Percentiles rank a stretch among this genome's conserved stretches.
Evolutionary conservation across 2,888 invertebrate species (phyloP).

Genomic region (Rugalucina vietnamica): DNA sequence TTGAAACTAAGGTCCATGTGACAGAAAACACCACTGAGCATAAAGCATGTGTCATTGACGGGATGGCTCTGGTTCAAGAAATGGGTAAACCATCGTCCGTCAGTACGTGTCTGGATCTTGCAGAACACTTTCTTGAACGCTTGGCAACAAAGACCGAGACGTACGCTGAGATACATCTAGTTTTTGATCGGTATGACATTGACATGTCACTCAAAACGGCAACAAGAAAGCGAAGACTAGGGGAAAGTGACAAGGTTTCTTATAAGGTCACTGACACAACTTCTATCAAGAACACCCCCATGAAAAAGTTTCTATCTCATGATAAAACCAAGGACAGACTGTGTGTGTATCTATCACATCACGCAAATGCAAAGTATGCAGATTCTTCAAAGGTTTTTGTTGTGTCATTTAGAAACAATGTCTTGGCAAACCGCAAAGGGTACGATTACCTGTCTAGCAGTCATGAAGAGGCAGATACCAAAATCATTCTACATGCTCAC

Average conservation of each 20-base stretch:
- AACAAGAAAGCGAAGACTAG: neutral
- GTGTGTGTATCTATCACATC: neutral
- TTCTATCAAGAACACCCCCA: slow-evolving; percentile 4
- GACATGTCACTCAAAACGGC: slow-evolving; percentile 19
- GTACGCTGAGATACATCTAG: slow-evolving; percentile 19
- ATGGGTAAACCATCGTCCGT: slow-evolving; percentile 9
- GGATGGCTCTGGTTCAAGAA: slow-evolving; percentile 21
- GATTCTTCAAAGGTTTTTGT: neutral
- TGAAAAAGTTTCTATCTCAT: slow-evolving; percentile 21
- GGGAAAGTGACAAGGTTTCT: neutral
- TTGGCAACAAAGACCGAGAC: neutral
- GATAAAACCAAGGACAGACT: slow-evolving; percentile 24
- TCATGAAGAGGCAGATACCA: neutral
- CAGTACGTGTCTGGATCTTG: slow-evolving; percentile 9
- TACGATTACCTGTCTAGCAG: too few species aligned
- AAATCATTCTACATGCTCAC: neutral
- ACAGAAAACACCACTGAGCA: neutral
- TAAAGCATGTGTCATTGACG: slow-evolving; percentile 15
- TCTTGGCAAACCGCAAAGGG: neutral
- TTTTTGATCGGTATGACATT: slow-evolving; percentile 31
- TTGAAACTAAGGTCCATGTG: neutral
- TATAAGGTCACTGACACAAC: slow-evolving; percentile 23
- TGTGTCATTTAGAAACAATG: neutral
- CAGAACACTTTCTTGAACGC: neutral
- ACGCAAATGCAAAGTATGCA: neutral